phyloP scores from a whole-genome alignment of 1,140 invertebrate species.

The Lucilia cuprina region DNA sequence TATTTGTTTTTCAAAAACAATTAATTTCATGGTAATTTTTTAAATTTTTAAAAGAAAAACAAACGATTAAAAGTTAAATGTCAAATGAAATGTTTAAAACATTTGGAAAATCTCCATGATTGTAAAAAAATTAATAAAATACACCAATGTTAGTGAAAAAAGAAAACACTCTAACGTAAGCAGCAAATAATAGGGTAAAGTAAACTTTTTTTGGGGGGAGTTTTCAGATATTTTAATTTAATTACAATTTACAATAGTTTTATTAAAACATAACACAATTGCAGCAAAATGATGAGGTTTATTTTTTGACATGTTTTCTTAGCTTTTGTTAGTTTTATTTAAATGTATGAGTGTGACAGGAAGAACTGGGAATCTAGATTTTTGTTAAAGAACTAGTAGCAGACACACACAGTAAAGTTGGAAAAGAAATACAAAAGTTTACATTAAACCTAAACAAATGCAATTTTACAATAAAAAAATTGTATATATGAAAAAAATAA shows the following conservation, averaged over 20 bases:
- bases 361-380: not conserved
- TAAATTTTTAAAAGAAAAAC: not conserved
- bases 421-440: not conserved
- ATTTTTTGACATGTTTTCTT: not conserved
- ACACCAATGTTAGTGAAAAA: not conserved
- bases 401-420: not conserved
- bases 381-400: not conserved
- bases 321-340: not conserved
- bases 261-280: not conserved
- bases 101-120: no score
- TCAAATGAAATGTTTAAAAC: no score
- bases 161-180: not conserved
- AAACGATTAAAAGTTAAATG: not conserved
- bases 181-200: not conserved
- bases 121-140: no score
- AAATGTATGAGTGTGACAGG: not conserved
- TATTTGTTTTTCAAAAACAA: no score
- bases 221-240: not conserved
- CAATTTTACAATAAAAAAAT: not conserved
- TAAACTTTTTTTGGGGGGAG: not conserved
- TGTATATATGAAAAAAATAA: not conserved
- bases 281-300: not conserved
- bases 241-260: not conserved
- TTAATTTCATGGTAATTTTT: not conserved
- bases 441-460: conserved; percentile 34